Base-by-base conservation (phyloP, 2,888 invertebrate species). In the Trypoxylon attenuatum region DNA sequence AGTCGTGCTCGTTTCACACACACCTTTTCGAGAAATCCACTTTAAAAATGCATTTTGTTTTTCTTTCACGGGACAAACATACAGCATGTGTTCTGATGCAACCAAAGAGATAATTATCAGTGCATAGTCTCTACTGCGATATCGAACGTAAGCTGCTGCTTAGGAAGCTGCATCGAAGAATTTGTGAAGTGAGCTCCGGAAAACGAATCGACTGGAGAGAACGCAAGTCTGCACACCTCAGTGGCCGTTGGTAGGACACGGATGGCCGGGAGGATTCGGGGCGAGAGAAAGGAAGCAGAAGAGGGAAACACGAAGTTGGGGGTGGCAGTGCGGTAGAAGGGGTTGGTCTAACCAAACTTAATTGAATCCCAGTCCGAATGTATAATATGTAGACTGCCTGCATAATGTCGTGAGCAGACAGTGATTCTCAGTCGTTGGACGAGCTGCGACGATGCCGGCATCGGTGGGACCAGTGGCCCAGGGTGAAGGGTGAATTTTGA, bases 311-410 rank as follows among this genome's bases (percentile, higher is more conserved):
- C 51, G 42, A 58, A 62, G 43, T 42, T 41, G 51, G 33, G 57
- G 55, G 57, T 50, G 53, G 21, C 51, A 55, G 15, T 38, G 38
- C 50, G 66, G 62, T 38, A 57, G 21, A 58, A 64, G 65, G 66
- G 61, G 63, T 66, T 78, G 76, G 85, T 85, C 85, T 82, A 84
- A 87, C 85, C 82, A 82, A 87, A 87, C 86, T 87, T 87, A 87
- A 87, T 87, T 86, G 87, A 87, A 87, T 87, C 86, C 84, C 83
- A 81, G 86, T 83, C 85, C 87, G 87, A 87, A 87, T 87, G 85
- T 87, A 87, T 87, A 87, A 87, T 87, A 87, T 87, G 87, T 87
- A 86, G 86, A 86, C 87, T 87, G 87, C 84, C 83, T 87, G 86
- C 87, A 85, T 87, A 87, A 87, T 86, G 84, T 84, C 85, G 83